Evolutionary conservation across 2,797 vertebrate genomes (phyloP).

Genomic region (Menidia menidia): DNA sequence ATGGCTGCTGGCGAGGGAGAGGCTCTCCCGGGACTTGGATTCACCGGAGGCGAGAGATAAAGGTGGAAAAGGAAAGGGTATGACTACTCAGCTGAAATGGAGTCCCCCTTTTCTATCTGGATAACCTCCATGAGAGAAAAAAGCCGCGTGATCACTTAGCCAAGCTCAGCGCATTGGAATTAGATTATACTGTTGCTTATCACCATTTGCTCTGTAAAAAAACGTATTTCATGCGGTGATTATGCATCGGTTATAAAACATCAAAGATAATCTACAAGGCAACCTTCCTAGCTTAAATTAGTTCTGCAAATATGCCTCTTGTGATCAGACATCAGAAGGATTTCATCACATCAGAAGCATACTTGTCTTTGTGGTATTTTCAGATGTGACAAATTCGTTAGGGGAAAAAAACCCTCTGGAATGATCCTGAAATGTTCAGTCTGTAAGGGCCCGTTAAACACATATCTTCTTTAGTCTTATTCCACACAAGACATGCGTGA

Average conservation of each 20-base stretch:
- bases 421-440: constrained; percentile 37
- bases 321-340: constrained; percentile 69
- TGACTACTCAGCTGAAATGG: constrained; percentile 72
- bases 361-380: constrained; percentile 46
- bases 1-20: constrained; percentile 67
- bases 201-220: constrained; percentile 47
- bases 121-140: constrained; percentile 66
- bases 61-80: constrained; percentile 61
- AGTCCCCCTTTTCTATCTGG: constrained; percentile 60
- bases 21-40: constrained; percentile 63
- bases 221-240: constrained; percentile 54
- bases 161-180: constrained; percentile 28
- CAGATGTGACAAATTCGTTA: constrained; percentile 23
- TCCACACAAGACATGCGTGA: constrained; percentile 4
- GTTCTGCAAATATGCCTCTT: constrained; percentile 58
- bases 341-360: constrained; percentile 17
- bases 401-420: constrained; percentile 12
- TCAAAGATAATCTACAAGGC: constrained; percentile 52
- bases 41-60: constrained; percentile 63
- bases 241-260: constrained; percentile 59
- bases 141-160: constrained; percentile 57
- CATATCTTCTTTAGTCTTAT: constrained; percentile 24
- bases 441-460: constrained; percentile 31
- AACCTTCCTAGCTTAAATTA: constrained; percentile 49
- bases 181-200: constrained; percentile 50